Percentiles rank a stretch among this genome's conserved stretches.
Conservation (phyloP, 2,888 invertebrate species). For the Lithophane leautieri region DNA sequence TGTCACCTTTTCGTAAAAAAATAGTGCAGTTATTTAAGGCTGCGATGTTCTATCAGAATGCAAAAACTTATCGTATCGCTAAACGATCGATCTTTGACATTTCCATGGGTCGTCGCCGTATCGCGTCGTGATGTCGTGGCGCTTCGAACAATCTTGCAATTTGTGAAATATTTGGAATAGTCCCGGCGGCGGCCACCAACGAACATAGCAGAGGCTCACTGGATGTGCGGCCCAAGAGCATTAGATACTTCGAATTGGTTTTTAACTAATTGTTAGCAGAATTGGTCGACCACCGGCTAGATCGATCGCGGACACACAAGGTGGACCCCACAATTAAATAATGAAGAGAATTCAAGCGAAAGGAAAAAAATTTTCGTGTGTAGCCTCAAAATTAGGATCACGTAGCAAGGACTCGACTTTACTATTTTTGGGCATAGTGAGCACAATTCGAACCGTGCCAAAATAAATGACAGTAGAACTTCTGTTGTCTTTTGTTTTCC, state of each 20-base stretch:
- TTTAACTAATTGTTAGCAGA: constrained; percentile 58
- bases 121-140: constrained; percentile 79
- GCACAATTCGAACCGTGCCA: not conserved
- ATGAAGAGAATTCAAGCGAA: constrained; percentile 35
- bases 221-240: constrained; percentile 68
- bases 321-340: constrained; percentile 44
- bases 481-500: constrained; percentile 12
- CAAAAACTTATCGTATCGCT: constrained; percentile 55
- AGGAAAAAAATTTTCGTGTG: not conserved
- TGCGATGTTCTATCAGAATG: constrained; percentile 28
- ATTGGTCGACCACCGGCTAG: constrained; percentile 49
- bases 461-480: constrained; percentile 12
- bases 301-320: constrained; percentile 34
- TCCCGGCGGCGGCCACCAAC: constrained; percentile 85
- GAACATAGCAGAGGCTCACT: constrained; percentile 69
- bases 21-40: constrained; percentile 7
- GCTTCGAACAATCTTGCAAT: constrained; percentile 84
- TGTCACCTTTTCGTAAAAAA: constrained; percentile 12
- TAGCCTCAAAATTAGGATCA: constrained; percentile 26
- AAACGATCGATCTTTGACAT: constrained; percentile 69
- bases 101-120: constrained; percentile 69
- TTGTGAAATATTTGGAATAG: constrained; percentile 88
- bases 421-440: not conserved
- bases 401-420: not conserved
- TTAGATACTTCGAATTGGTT: constrained; percentile 62